Conservation (phyloP, 2,797 vertebrate species). For the Carduelis carduelis region DNA sequence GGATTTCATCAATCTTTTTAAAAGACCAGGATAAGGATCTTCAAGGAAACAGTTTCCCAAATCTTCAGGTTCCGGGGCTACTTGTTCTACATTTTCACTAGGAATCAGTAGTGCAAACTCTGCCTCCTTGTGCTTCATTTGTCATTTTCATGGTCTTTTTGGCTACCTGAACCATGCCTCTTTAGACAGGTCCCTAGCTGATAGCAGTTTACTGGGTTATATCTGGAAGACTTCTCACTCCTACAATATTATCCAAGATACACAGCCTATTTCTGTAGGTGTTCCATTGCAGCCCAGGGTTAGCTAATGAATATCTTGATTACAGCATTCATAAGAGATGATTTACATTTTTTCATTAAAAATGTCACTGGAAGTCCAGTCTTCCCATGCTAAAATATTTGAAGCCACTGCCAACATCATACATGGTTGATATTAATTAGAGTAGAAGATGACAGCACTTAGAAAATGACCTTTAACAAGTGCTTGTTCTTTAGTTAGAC, state of each 20-base stretch:
- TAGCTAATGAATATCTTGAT: conserved; percentile 38
- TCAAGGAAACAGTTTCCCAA: neutral
- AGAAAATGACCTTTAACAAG: conserved; percentile 77
- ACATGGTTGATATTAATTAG: conserved; percentile 78
- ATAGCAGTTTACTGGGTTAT: neutral
- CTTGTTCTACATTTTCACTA: neutral
- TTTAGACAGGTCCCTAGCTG: neutral
- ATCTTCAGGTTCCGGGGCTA: neutral
- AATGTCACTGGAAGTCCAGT: conserved; percentile 77
- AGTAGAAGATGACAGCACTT: conserved; percentile 74
- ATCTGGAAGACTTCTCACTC: neutral
- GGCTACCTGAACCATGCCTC: neutral
- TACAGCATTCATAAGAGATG: conserved; percentile 25
- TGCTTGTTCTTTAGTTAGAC: conserved; percentile 66
- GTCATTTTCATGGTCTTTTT: neutral
- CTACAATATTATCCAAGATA: neutral
- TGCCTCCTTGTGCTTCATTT: neutral
- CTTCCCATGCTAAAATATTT: conserved; percentile 41
- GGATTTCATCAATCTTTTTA: neutral
- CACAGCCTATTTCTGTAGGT: neutral
- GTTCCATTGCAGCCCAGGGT: neutral
- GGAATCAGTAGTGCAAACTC: neutral
- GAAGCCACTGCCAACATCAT: conserved; percentile 65
- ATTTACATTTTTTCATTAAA: conserved; percentile 71
- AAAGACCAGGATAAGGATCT: neutral